These are phyloP conservation scores for Drosophila funebris DNA, from an alignment of 1,140 invertebrate genomes.

Conservation along the genomic window DNA sequence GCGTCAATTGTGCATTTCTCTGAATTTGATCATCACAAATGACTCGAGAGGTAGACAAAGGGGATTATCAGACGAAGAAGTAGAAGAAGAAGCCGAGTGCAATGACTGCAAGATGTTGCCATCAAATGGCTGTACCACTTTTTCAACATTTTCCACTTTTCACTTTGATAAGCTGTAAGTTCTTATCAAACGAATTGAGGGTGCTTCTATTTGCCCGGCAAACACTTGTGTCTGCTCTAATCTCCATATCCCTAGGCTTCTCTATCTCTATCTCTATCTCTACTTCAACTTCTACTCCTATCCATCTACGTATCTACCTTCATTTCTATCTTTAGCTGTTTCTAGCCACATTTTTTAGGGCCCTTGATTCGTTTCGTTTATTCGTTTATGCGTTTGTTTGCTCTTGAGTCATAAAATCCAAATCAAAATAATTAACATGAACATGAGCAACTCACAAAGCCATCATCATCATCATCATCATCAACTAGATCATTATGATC, in stretches of 20 bases:
- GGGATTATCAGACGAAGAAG: background rate
- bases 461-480: background rate
- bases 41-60: background rate
- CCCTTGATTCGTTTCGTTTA: conserved; percentile 24
- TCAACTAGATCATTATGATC: background rate
- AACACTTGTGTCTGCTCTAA: conserved; percentile 1
- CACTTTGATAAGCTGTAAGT: conserved; percentile 9
- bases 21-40: background rate
- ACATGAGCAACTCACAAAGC: background rate
- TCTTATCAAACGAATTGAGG: conserved; percentile 13
- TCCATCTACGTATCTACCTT: background rate
- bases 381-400: conserved; percentile 20
- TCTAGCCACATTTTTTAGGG: background rate
- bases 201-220: background rate
- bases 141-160: background rate
- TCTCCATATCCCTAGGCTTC: background rate
- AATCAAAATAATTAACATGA: conserved; percentile 26
- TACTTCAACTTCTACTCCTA: too few relatives aligned
- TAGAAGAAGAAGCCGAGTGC: background rate
- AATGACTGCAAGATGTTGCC: background rate
- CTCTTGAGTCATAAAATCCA: conserved; percentile 4
- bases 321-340: background rate
- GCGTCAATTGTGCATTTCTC: conserved; percentile 4
- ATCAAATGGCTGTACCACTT: conserved; percentile 19
- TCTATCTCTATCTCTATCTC: background rate